phyloP scores from a whole-genome alignment of 2,888 invertebrate species.

The Dasysyrphus tricinctus region DNA sequence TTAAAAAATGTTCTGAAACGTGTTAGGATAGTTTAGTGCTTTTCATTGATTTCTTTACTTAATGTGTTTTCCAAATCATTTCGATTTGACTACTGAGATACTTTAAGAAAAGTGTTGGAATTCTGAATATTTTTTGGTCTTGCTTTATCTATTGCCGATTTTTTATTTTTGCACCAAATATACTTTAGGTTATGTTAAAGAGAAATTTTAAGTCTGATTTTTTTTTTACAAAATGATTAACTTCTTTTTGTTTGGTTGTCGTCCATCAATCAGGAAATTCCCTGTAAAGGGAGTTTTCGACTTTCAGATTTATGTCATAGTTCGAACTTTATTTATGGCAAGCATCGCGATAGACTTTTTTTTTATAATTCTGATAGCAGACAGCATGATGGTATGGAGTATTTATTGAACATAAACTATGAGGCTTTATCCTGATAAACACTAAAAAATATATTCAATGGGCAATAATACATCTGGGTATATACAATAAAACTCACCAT shows the following conservation, averaged over 20 bases:
- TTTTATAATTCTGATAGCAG: background rate
- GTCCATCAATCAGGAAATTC: background rate
- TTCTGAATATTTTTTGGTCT: too few relatives aligned
- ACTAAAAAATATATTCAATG: background rate
- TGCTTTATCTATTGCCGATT: too few relatives aligned
- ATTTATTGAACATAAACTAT: background rate
- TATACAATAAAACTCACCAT: background rate
- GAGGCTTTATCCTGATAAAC: background rate
- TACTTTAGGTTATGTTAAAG: background rate
- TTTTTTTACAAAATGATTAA: background rate
- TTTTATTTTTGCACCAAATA: too few relatives aligned
- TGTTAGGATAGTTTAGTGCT: background rate
- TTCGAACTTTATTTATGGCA: background rate
- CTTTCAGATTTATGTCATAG: background rate
- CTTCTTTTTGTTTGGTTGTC: too few relatives aligned
- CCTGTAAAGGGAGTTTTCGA: background rate
- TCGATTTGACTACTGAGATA: too few relatives aligned
- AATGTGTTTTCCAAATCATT: too few relatives aligned
- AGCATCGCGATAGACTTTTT: background rate
- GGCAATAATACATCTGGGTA: background rate
- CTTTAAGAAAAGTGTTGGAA: too few relatives aligned
- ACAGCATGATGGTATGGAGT: background rate
- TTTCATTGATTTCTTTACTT: too few relatives aligned
- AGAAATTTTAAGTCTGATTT: background rate
- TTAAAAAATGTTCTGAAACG: background rate